Conservation (phyloP, 1,140 invertebrate species). For the Polyergus mexicanus region DNA sequence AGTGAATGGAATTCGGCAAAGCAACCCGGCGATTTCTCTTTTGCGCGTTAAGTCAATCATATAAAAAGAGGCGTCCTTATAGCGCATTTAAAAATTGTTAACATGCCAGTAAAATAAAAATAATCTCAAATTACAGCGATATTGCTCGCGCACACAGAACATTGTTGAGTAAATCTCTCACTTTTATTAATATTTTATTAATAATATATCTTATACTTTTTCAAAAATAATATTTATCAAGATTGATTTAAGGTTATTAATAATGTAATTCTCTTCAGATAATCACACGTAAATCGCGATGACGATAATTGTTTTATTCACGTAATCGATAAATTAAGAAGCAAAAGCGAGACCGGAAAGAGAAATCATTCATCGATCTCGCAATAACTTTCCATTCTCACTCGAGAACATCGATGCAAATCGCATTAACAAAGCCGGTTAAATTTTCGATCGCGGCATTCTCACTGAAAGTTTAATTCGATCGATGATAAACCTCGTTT, state of each 20-base stretch:
- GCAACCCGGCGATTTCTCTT: slow-evolving; percentile 48
- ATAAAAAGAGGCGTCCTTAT: slow-evolving; percentile 31
- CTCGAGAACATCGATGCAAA: slow-evolving; percentile 36
- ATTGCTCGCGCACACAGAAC: not conserved
- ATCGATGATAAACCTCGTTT: slow-evolving; percentile 50
- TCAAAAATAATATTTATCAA: not conserved
- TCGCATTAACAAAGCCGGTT: slow-evolving; percentile 34
- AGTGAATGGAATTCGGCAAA: not conserved
- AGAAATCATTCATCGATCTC: slow-evolving; percentile 44
- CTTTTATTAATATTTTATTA: not conserved
- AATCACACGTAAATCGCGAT: slow-evolving; percentile 5
- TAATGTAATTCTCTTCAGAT: not conserved
- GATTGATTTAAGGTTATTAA: not conserved
- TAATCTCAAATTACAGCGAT: slow-evolving; percentile 81
- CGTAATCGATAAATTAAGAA: slow-evolving; percentile 8
- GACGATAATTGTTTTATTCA: slow-evolving; percentile 31
- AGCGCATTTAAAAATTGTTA: slow-evolving; percentile 74
- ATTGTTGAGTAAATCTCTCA: not conserved
- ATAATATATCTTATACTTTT: not conserved
- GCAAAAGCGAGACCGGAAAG: slow-evolving; percentile 20
- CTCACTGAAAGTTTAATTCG: slow-evolving; percentile 50
- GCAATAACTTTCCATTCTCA: slow-evolving; percentile 15
- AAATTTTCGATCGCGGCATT: slow-evolving; percentile 39
- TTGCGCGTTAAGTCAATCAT: slow-evolving; percentile 12
- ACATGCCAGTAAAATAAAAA: slow-evolving; percentile 81